Conservation (phyloP, 1,140 invertebrate species). For the Brachionus calyciflorus region DNA sequence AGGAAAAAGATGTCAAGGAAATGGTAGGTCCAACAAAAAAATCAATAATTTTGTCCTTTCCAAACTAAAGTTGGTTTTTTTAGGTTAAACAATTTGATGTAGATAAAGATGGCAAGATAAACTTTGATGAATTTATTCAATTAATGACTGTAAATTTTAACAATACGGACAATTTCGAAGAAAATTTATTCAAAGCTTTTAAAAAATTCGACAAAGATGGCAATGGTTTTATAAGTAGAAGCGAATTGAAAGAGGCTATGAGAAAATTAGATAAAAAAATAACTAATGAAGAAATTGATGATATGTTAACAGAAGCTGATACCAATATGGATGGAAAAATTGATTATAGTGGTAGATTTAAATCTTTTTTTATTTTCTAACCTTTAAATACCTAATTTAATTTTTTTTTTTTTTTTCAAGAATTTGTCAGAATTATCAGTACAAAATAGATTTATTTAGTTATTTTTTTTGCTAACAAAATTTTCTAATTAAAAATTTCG, state of each 20-base stretch:
- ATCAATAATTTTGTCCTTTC: no score
- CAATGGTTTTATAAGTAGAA: not conserved
- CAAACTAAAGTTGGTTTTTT: no score
- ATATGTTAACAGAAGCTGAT: slow-evolving; percentile 42
- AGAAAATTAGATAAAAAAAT: slow-evolving; percentile 4
- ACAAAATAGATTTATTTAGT: not conserved
- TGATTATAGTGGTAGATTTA: slow-evolving; percentile 3
- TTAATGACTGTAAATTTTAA: slow-evolving; percentile 1
- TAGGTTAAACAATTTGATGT: slow-evolving; percentile 20
- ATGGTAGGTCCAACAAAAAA: not conserved
- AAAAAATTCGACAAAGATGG: slow-evolving; percentile 21
- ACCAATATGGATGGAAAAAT: slow-evolving; percentile 41
- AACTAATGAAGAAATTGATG: slow-evolving; percentile 41
- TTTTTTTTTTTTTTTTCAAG: slow-evolving; percentile 22
- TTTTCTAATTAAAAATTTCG: no score
- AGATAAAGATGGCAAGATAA: not conserved
- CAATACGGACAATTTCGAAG: not conserved
- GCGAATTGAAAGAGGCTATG: slow-evolving; percentile 12
- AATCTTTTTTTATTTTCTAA: not conserved
- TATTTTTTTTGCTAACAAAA: no score
- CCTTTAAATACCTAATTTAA: not conserved
- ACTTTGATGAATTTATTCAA: slow-evolving; percentile 31
- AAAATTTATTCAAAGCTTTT: slow-evolving; percentile 2
- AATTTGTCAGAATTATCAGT: slow-evolving; percentile 17
- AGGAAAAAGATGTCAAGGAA: slow-evolving; percentile 6